These are phyloP conservation scores for Gadopsis marmoratus DNA, from an alignment of 2,797 vertebrate genomes.

Conservation along the genomic window DNA sequence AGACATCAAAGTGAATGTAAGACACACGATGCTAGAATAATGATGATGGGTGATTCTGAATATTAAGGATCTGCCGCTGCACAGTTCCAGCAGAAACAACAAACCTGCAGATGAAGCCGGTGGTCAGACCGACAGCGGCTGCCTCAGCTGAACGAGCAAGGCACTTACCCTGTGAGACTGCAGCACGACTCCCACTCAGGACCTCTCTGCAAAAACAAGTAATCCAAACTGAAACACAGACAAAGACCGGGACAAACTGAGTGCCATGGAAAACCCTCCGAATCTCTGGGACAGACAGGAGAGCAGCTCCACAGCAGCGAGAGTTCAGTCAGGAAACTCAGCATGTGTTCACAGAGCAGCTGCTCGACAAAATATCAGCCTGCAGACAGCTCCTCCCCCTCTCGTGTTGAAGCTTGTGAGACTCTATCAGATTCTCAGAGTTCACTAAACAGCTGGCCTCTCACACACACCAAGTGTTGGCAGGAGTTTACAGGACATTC, in stretches of 20 bases:
- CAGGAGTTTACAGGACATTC: constrained; percentile 55
- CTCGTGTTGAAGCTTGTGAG: constrained; percentile 6
- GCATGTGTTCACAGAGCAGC: constrained; percentile 37
- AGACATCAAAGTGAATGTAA: no score
- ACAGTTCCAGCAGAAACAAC: not conserved
- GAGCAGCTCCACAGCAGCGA: no score
- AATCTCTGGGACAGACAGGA: not conserved
- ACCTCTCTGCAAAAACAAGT: not conserved
- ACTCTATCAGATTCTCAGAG: constrained; percentile 27
- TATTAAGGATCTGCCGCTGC: not conserved
- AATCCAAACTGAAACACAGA: constrained; percentile 34
- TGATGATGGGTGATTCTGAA: not conserved
- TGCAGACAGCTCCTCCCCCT: constrained; percentile 56
- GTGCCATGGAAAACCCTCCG: not conserved
- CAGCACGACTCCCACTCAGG: constrained; percentile 18
- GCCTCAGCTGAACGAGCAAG: not conserved
- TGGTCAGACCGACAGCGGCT: no score
- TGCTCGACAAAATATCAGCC: constrained; percentile 31
- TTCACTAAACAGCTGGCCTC: constrained; percentile 43
- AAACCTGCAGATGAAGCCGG: not conserved
- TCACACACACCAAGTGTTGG: constrained; percentile 32
- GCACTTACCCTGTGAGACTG: constrained; percentile 39
- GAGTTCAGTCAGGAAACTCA: not conserved
- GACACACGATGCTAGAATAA: no score
- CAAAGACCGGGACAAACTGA: not conserved